Evolutionary conservation across 2,888 invertebrate genomes (phyloP).

Genomic region (Odontomyia ornata): DNA sequence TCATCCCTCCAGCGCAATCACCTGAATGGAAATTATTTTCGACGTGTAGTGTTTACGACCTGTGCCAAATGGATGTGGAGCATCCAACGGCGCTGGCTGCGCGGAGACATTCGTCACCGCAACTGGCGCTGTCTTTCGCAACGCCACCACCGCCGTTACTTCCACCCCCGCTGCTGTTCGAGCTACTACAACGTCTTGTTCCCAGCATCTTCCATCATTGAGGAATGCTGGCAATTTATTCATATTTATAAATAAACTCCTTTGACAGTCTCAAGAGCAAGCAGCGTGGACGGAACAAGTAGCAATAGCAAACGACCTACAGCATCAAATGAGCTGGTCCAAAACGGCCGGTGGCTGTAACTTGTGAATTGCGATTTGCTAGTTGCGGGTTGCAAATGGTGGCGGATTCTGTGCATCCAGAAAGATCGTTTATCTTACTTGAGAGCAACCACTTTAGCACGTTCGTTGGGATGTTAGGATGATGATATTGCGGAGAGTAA

Average conservation of each 20-base stretch:
- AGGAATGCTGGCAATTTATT: conserved; percentile 25
- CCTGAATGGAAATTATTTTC: no score
- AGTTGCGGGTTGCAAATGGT: neutral
- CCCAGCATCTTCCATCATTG: neutral
- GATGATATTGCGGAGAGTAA: neutral
- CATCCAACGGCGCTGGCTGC: no score
- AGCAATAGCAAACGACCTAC: neutral
- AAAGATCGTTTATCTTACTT: conserved; percentile 31
- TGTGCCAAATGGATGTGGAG: no score
- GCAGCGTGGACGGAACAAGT: neutral
- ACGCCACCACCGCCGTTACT: no score
- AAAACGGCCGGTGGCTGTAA: no score
- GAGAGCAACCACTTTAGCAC: neutral
- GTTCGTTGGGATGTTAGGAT: neutral
- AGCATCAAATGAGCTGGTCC: neutral
- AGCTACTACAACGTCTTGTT: no score
- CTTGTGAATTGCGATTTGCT: no score
- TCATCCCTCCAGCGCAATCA: no score
- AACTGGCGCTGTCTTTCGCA: no score
- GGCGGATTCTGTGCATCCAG: conserved; percentile 4
- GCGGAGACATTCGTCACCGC: no score
- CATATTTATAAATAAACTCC: conserved; percentile 35
- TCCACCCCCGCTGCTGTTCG: no score
- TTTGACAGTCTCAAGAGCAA: neutral
- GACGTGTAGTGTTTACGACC: no score